Percentiles rank a stretch among this genome's conserved stretches.
Evolutionary conservation across 1,140 invertebrate species (phyloP).

Genomic region (Periplaneta americana): DNA sequence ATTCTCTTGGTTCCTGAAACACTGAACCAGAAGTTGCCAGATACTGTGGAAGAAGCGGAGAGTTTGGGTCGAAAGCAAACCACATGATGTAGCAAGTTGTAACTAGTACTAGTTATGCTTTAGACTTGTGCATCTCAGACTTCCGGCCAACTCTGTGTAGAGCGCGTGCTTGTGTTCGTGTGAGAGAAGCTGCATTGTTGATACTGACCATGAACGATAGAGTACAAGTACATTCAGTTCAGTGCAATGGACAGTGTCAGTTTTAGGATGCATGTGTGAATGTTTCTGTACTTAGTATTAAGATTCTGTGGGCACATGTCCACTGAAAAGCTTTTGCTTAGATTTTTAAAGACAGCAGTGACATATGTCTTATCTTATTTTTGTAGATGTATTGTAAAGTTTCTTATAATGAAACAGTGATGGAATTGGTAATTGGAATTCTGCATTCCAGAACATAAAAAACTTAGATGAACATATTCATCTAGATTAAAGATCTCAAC

Average conservation of each 20-base stretch:
- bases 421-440: not conserved
- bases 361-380: not conserved
- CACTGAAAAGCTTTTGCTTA: not conserved
- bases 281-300: not conserved
- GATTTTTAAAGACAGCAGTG: not conserved
- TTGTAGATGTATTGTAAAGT: not conserved
- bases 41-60: conserved; percentile 63
- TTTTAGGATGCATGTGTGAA: not conserved
- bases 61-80: conserved; percentile 15
- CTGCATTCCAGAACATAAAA: too few relatives aligned
- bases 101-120: not conserved
- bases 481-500: too few relatives aligned
- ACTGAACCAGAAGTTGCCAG: conserved; percentile 55
- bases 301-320: not conserved
- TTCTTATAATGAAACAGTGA: not conserved
- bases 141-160: not conserved
- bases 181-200: too few relatives aligned
- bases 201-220: not conserved
- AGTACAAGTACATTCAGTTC: not conserved
- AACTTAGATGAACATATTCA: too few relatives aligned
- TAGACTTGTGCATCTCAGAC: not conserved
- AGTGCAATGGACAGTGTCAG: not conserved
- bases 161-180: not conserved
- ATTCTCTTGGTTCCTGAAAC: conserved; percentile 64
- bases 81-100: not conserved